Evolutionary conservation across 2,797 vertebrate species (phyloP).

Genomic region (Mormyrops attenuatus): DNA sequence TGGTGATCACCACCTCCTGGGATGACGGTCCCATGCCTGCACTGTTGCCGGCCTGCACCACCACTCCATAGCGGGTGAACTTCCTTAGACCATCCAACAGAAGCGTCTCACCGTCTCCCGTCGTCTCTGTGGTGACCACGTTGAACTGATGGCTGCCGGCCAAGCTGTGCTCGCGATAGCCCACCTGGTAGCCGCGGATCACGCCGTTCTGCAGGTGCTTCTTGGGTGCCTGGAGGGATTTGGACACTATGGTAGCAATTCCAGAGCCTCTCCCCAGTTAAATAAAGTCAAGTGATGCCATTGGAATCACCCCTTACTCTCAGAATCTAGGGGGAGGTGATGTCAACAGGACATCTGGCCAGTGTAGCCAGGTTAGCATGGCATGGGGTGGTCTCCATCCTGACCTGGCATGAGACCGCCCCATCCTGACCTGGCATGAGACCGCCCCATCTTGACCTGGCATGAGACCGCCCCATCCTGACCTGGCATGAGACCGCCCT

Average conservation of each 20-base stretch:
- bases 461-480: background rate
- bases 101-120: slow-evolving; percentile 84
- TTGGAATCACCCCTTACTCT: background rate
- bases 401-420: background rate
- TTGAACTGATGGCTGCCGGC: slow-evolving; percentile 96
- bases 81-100: slow-evolving; percentile 92
- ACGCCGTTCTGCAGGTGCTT: slow-evolving; percentile 92
- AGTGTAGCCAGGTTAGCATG: background rate
- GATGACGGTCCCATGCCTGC: slow-evolving; percentile 93
- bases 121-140: slow-evolving; percentile 90
- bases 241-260: background rate
- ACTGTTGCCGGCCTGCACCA: slow-evolving; percentile 93
- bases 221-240: slow-evolving; percentile 71
- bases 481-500: background rate
- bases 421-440: too few species aligned
- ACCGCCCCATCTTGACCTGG: background rate
- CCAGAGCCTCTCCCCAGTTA: background rate
- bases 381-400: background rate
- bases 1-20: slow-evolving; percentile 90
- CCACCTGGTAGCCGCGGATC: slow-evolving; percentile 92
- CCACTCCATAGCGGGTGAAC: slow-evolving; percentile 93
- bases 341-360: background rate
- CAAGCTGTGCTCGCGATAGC: slow-evolving; percentile 88
- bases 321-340: background rate
- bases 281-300: background rate